Evolutionary conservation across 2,113 vertebrate genomes (phyloP).

Genomic region (Scomber japonicus): DNA sequence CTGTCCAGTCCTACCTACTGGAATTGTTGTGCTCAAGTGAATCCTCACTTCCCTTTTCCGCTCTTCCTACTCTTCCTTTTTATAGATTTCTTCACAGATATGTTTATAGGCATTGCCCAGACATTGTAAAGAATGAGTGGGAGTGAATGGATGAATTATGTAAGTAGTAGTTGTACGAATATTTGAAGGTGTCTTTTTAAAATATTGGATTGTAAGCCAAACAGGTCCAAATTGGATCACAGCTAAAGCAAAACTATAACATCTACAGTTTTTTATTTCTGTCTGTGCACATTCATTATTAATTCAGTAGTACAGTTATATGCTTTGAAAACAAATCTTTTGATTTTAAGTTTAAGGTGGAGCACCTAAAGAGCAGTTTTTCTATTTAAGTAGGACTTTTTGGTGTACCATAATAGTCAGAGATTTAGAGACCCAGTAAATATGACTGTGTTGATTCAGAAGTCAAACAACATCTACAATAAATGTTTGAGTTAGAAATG

Average conservation of each 20-base stretch:
- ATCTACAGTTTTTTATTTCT: not conserved
- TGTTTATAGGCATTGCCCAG: constrained; percentile 45
- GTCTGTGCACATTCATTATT: constrained; percentile 13
- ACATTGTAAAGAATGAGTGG: constrained; percentile 50
- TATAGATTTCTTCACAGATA: constrained; percentile 49
- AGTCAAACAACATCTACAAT: no score
- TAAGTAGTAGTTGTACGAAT: constrained; percentile 34
- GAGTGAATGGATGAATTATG: constrained; percentile 51
- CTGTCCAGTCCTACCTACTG: constrained; percentile 50
- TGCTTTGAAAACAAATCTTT: constrained; percentile 17
- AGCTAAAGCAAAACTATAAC: constrained; percentile 4
- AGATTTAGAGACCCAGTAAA: not conserved
- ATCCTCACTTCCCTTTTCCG: constrained; percentile 37
- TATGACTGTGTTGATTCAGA: not conserved
- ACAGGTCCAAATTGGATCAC: constrained; percentile 3
- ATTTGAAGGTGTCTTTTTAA: constrained; percentile 15
- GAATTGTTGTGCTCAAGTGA: constrained; percentile 59
- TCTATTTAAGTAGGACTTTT: not conserved
- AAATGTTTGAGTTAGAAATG: not conserved
- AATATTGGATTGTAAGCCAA: not conserved
- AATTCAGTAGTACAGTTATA: not conserved
- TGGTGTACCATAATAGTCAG: not conserved
- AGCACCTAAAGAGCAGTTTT: not conserved
- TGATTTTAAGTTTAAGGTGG: not conserved
- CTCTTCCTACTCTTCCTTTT: constrained; percentile 28